Base-by-base conservation (phyloP, 2,888 invertebrate genomes). In the Magallana nippona region DNA sequence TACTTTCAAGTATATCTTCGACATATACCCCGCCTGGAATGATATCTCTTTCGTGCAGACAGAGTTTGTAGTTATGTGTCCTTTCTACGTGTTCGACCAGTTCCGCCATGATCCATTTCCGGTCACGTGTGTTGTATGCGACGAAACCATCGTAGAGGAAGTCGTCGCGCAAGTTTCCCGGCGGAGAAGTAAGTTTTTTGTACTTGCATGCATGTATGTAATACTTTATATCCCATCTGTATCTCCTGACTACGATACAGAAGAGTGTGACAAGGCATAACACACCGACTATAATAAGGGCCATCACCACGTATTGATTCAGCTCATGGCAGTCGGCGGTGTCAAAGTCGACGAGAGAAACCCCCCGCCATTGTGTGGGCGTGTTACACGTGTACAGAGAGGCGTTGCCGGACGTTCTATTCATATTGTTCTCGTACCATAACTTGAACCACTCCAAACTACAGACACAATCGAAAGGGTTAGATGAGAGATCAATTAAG, bases 1-100 rank as follows among this genome's bases (percentile, higher is more conserved):
- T 96, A 90, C 96, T 96, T 0, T 96, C 95, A 0, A 96, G 95
- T 86, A 96, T 96, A 88, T 96, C 96, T 91, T 96, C 96, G 86
- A 96, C 93, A 84, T 96, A 96, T 2, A 96, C 95, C 0, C 96
- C 94, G 0, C 96, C 96, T n/a, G 96, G 96, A 95, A 96, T 95
- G 92, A 96, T 96, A 90, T 96, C 96, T 78, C 96, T 95, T 91
- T 96, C 96, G 87, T 96, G 96, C 5, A 96, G 94, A 89, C 96
- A 96, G 0, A 96, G 32, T 55, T 82, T 78, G 10, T 88, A 78
- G 1, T 82, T 55, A 95, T 87, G 86, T 22, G 95, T 94, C 0
- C 93, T 94, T 92, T 96, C 96, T 10, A 96, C 94, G 79, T 96
- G 95, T 0, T 96, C 96, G 13, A 96, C 91, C 0, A 96, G 94